Conservation (phyloP, 2,797 vertebrate genomes). For the Cryptoprocta ferox region DNA sequence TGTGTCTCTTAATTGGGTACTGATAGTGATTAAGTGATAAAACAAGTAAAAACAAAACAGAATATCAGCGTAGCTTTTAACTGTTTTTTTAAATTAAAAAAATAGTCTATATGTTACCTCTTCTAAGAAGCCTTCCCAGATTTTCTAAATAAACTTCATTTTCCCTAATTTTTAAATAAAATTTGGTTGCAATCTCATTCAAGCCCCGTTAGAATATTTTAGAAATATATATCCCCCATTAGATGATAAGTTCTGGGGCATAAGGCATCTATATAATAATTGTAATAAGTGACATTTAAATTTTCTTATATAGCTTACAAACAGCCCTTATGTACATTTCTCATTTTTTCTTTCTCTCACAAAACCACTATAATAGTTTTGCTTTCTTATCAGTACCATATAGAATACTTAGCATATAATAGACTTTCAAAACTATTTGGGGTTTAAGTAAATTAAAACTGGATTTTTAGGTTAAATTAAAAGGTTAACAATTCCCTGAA, state of each 20-base stretch:
- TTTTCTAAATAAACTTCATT: slow-evolving; percentile 32
- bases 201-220: neutral
- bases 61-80: neutral
- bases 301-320: neutral
- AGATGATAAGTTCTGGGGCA: neutral
- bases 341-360: neutral
- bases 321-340: neutral
- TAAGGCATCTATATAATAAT: neutral
- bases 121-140: neutral
- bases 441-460: slow-evolving; percentile 58
- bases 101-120: neutral
- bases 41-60: neutral
- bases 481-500: neutral
- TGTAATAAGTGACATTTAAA: slow-evolving; percentile 25
- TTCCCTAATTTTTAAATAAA: neutral
- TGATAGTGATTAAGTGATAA: neutral
- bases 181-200: neutral
- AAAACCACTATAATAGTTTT: neutral
- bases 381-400: neutral
- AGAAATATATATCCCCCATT: neutral
- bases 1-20: neutral
- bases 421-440: slow-evolving; percentile 36
- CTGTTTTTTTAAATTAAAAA: neutral
- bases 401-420: neutral
- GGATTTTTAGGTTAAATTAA: slow-evolving; percentile 49